A percentile compares a stretch with the other conserved stretches of the same genome.
Evolutionary conservation across 1,140 invertebrate genomes (phyloP).

Genomic region (Leptinotarsa undecemlineata): DNA sequence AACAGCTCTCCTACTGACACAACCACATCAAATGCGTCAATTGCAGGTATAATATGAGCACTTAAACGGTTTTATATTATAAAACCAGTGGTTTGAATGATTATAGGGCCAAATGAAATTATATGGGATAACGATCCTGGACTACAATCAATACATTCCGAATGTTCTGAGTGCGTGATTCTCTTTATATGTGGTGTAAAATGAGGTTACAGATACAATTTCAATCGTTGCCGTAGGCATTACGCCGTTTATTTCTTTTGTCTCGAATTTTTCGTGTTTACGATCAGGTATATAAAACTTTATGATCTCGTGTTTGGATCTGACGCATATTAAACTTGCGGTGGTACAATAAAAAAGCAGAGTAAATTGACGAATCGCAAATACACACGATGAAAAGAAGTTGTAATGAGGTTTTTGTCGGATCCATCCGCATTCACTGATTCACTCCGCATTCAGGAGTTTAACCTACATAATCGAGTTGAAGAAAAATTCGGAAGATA

Average conservation of each 20-base stretch:
- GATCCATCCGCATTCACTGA: too few species aligned
- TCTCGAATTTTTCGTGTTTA: conserved; percentile 3
- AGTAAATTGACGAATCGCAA: too few species aligned
- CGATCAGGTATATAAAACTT: background rate
- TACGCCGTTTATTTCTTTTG: background rate
- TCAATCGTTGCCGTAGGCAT: background rate
- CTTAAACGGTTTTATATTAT: conserved; percentile 6
- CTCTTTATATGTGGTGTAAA: conserved; percentile 3
- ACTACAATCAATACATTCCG: background rate
- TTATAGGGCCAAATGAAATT: conserved; percentile 8
- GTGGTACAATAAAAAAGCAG: too few species aligned
- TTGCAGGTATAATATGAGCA: conserved; percentile 5
- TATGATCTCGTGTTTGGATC: background rate
- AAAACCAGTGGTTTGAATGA: conserved; percentile 8
- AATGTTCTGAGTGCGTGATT: background rate
- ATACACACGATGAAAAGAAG: too few species aligned
- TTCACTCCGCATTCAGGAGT: too few species aligned
- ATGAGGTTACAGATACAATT: background rate
- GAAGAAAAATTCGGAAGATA: too few species aligned
- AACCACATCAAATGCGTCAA: conserved; percentile 5
- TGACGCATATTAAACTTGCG: too few species aligned
- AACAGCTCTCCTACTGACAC: background rate
- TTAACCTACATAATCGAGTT: too few species aligned
- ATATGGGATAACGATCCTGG: background rate
- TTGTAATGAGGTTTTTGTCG: too few species aligned